Evolutionary conservation across 2,888 invertebrate genomes (phyloP).

Genomic region (Ryuthela nishihirai): DNA sequence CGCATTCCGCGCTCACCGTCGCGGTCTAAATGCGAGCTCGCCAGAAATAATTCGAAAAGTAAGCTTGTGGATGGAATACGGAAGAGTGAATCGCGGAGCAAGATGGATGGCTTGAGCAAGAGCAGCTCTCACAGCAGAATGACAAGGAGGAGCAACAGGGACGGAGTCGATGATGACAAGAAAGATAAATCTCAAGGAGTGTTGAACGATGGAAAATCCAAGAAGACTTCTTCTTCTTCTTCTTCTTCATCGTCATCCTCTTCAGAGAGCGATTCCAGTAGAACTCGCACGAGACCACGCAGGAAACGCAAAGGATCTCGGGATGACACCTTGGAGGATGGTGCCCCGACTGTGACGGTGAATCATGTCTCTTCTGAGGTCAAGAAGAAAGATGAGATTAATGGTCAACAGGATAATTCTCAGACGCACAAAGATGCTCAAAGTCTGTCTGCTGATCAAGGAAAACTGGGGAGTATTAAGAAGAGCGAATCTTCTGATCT

Average conservation of each 20-base stretch:
- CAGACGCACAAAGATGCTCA: too few species aligned
- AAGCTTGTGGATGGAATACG: conserved; percentile 54
- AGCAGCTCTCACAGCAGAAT: conserved; percentile 16
- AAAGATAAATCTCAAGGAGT: conserved; percentile 1
- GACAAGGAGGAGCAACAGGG: conserved; percentile 9
- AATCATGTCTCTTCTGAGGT: too few species aligned
- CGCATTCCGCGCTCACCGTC: conserved; percentile 57
- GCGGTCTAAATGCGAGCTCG: conserved; percentile 53
- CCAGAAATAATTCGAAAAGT: conserved; percentile 48
- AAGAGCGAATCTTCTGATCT: conserved; percentile 28
- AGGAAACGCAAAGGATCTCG: not conserved
- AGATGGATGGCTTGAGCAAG: conserved; percentile 23
- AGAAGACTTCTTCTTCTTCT: conserved; percentile 11
- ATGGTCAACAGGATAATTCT: too few species aligned
- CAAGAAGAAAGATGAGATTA: too few species aligned
- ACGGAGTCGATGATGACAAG: conserved; percentile 1
- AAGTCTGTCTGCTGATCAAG: too few species aligned
- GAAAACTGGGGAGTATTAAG: too few species aligned
- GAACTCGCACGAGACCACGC: too few species aligned
- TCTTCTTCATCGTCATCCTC: conserved; percentile 22
- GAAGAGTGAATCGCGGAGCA: conserved; percentile 26
- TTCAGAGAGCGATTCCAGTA: conserved; percentile 16
- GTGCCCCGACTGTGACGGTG: too few species aligned
- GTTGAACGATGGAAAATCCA: too few species aligned
- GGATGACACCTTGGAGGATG: not conserved